Percentiles rank a stretch among this genome's conserved stretches.
Conservation (phyloP, 2,888 invertebrate genomes). For the Cabera pusaria region DNA sequence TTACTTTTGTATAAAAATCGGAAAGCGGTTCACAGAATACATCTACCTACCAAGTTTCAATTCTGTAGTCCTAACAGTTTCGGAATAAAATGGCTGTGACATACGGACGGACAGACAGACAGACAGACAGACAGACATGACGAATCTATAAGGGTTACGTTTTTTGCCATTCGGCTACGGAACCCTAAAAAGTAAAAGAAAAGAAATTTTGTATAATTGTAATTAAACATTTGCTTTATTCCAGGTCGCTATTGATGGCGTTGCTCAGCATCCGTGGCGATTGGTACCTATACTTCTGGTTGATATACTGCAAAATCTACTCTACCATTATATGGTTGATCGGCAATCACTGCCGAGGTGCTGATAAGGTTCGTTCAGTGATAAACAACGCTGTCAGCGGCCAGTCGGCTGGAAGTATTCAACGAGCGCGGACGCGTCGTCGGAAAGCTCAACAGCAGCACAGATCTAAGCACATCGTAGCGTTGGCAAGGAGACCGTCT, state of each 20-base stretch:
- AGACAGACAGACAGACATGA: too few species aligned
- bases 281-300: conserved; percentile 70
- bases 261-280: conserved; percentile 68
- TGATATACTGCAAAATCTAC: conserved; percentile 73
- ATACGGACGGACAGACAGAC: too few species aligned
- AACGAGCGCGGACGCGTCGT: conserved; percentile 77
- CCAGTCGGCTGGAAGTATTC: conserved; percentile 72
- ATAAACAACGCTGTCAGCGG: conserved; percentile 67
- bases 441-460: conserved; percentile 60
- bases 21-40: too few species aligned
- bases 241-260: conserved; percentile 77
- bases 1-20: too few species aligned
- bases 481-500: conserved; percentile 72
- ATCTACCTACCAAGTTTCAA: too few species aligned
- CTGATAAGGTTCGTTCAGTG: conserved; percentile 78
- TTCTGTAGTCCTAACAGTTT: too few species aligned
- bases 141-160: too few species aligned
- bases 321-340: conserved; percentile 72
- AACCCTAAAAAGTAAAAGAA: too few species aligned
- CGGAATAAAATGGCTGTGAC: too few species aligned
- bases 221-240: conserved; percentile 56
- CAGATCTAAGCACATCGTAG: conserved; percentile 67
- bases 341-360: conserved; percentile 73
- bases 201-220: too few species aligned
- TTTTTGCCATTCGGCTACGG: too few species aligned